Base-by-base conservation (phyloP, 1,140 invertebrate genomes). In the Penaeus japonicus region DNA sequence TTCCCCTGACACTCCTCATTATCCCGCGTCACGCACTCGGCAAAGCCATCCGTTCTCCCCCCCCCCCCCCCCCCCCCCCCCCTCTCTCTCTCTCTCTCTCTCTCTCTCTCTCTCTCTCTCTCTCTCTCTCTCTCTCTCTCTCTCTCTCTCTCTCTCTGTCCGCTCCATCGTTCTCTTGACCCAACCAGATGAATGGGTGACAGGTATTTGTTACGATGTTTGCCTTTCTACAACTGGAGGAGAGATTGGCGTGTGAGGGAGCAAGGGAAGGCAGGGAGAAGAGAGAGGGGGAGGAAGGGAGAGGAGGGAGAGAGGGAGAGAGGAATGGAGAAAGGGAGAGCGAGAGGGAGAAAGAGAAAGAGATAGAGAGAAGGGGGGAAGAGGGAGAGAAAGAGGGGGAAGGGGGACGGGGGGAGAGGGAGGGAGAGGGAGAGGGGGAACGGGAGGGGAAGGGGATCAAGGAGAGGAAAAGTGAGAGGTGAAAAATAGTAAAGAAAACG, bases 41-140 rank as follows among this genome's bases (percentile, higher is more conserved):
- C 22, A 24, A 22, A 80, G 15, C 78, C 20, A 53, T 24, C 20
- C 27, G 22, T 80, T 53, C 4, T 53, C 20, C 12, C 39, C 18
- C 27, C 77, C 18, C 32, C 47, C 7, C 18, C 77, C n/a, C 18
- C 12, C 77, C 0, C 32, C 12, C 15, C 0, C 10, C 4, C 32
- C 12, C 17, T 24, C 79, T 20, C 78, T 47, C 32, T 55, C 39
- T 80, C 78, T 53, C 59, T 65, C 81, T 65, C 81, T 65, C 81
- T 83, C 81, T 83, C 59, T 39, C 57, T 83, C 81, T 59, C 54
- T 59, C 55, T 59, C 80, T 82, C 5, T 59, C 81, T 59, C 54
- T 83, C 54, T 83, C 57, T 62, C 57, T 83, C 54, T 83, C 81
- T 83, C 57, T 62, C 54, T 83, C 81, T 83, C 81, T 62, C 57